Evolutionary conservation across 2,797 vertebrate species (phyloP).

Genomic region (Melanogrammus aeglefinus): DNA sequence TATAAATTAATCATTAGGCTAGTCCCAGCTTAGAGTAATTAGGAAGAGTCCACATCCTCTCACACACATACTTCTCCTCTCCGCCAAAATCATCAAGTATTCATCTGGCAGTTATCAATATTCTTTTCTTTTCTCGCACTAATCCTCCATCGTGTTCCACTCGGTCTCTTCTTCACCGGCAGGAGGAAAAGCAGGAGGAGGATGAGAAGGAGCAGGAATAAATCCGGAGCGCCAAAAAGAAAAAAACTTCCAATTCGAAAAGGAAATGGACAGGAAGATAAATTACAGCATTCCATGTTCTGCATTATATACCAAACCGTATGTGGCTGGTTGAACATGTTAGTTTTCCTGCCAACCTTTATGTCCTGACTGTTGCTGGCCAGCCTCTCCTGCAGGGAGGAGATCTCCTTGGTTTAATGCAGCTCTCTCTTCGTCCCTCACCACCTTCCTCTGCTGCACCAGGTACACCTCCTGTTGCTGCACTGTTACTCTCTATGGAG

Average conservation of each 20-base stretch:
- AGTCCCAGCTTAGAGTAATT: slow-evolving; percentile 96
- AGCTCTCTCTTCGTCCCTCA: slow-evolving; percentile 74
- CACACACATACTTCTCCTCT: slow-evolving; percentile 43
- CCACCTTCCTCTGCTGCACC: slow-evolving; percentile 71
- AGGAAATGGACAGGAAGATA: background rate
- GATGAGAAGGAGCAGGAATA: too few species aligned
- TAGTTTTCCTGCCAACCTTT: slow-evolving; percentile 78
- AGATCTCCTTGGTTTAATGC: slow-evolving; percentile 82
- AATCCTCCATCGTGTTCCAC: slow-evolving; percentile 3
- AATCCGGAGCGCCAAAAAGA: background rate
- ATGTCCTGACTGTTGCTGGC: slow-evolving; percentile 83
- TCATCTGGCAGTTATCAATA: slow-evolving; percentile 89
- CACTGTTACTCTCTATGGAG: slow-evolving; percentile 71
- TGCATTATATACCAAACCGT: slow-evolving; percentile 1
- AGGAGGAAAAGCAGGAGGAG: background rate
- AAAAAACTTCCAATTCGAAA: background rate
- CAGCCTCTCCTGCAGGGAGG: slow-evolving; percentile 80
- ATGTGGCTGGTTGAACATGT: slow-evolving; percentile 38
- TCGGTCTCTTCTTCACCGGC: slow-evolving; percentile 22
- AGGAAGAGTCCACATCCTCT: slow-evolving; percentile 86
- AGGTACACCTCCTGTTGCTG: slow-evolving; percentile 83
- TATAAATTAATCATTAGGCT: slow-evolving; percentile 98
- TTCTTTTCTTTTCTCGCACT: slow-evolving; percentile 54
- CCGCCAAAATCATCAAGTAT: slow-evolving; percentile 96
- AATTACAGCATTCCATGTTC: background rate